These are phyloP conservation scores for Stegastes partitus DNA, from an alignment of 2,113 vertebrate genomes.

Conservation along the genomic window DNA sequence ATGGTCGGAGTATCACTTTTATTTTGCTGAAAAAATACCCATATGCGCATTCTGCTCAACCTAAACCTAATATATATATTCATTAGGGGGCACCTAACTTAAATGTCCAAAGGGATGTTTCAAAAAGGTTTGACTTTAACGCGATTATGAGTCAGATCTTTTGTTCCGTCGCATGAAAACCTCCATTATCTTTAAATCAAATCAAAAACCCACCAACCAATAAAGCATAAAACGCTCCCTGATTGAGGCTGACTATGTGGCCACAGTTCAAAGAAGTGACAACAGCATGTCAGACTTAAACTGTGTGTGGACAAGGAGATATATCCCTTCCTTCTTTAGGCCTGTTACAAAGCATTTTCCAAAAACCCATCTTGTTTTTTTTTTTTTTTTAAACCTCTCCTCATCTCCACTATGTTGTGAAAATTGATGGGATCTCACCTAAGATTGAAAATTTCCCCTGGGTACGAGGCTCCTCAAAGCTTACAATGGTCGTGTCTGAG, in stretches of 20 bases:
- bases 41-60: neutral
- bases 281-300: constrained; percentile 19
- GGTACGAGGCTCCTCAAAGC: constrained; percentile 41
- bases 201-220: neutral
- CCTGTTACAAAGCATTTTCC: constrained; percentile 29
- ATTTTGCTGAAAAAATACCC: constrained; percentile 19
- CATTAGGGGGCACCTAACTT: neutral
- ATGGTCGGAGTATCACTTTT: constrained; percentile 16
- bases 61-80: neutral
- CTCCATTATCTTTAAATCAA: neutral
- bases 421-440: constrained; percentile 79
- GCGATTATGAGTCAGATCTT: neutral
- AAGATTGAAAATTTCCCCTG: constrained; percentile 63
- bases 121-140: constrained; percentile 14
- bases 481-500: constrained; percentile 54
- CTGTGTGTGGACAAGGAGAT: neutral
- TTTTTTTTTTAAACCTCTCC: neutral
- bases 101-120: neutral
- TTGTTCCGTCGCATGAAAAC: constrained; percentile 6
- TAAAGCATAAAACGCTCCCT: neutral
- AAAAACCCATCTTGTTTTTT: constrained; percentile 13
- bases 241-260: constrained; percentile 21
- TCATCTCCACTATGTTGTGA: constrained; percentile 48
- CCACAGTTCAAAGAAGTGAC: constrained; percentile 9
- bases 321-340: constrained; percentile 1